These are phyloP conservation scores for Theocolax elegans DNA, from an alignment of 1,140 invertebrate genomes.

Conservation along the genomic window DNA sequence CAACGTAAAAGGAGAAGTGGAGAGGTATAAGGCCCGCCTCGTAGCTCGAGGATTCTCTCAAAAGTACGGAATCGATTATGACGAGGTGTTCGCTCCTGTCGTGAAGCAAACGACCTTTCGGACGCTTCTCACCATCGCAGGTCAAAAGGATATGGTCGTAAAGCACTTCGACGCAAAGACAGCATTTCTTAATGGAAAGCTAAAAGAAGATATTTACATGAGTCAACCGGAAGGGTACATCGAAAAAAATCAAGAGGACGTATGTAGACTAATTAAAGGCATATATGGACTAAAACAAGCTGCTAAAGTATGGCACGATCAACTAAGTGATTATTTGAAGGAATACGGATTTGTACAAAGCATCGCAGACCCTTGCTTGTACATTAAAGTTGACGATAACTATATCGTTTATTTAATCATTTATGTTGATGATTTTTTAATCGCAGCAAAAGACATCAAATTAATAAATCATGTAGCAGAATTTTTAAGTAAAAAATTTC, in stretches of 20 bases:
- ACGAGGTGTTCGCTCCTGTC: constrained; percentile 6
- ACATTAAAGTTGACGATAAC: neutral
- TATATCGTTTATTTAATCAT: neutral
- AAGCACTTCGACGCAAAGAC: too few relatives aligned
- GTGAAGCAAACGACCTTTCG: neutral
- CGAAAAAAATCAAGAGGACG: neutral
- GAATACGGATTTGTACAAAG: neutral
- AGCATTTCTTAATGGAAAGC: neutral
- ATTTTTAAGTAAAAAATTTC: constrained; percentile 6
- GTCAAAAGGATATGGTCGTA: too few relatives aligned
- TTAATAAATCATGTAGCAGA: neutral
- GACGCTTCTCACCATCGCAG: neutral
- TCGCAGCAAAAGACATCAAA: neutral
- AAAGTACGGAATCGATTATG: neutral
- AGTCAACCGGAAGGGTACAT: neutral
- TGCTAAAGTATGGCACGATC: constrained; percentile 14
- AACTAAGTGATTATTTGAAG: too few relatives aligned
- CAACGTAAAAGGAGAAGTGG: neutral
- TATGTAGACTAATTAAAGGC: neutral
- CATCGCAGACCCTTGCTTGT: constrained; percentile 6
- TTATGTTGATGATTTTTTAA: constrained; percentile 15
- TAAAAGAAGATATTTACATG: constrained; percentile 1
- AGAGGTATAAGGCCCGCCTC: constrained; percentile 6
- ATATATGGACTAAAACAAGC: constrained; percentile 21
- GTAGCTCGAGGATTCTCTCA: constrained; percentile 13